phyloP scores from a whole-genome alignment of 2,113 vertebrate species.

The Jaculus jaculus region DNA sequence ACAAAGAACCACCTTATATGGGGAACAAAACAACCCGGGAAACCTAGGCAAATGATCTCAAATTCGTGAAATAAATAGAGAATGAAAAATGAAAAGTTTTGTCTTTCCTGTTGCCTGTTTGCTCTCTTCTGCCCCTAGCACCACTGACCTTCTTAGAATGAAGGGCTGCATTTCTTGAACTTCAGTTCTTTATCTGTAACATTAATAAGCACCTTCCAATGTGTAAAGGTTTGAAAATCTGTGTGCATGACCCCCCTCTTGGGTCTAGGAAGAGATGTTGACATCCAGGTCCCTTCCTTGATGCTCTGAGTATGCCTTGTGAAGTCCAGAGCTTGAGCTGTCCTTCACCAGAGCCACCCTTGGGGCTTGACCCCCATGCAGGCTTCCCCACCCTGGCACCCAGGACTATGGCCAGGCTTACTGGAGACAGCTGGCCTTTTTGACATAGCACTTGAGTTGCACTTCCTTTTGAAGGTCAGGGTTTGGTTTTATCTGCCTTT shows the following conservation, averaged over 20 bases:
- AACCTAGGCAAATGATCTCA: neutral
- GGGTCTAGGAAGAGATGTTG: neutral
- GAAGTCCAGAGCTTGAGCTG: neutral
- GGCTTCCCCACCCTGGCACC: too few species aligned
- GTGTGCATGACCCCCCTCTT: neutral
- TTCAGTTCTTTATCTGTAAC: neutral
- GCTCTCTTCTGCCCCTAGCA: neutral
- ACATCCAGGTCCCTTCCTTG: neutral
- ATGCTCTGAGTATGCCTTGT: neutral
- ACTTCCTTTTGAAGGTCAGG: constrained; percentile 28
- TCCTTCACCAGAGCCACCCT: neutral
- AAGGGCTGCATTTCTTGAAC: neutral
- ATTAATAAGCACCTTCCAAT: neutral
- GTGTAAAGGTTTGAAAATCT: neutral
- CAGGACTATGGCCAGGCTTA: neutral
- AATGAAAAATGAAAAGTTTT: neutral
- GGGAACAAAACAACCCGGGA: neutral
- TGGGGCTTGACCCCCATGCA: neutral
- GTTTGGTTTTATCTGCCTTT: constrained; percentile 30
- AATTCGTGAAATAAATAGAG: neutral
- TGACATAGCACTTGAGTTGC: constrained; percentile 16
- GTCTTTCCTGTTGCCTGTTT: neutral
- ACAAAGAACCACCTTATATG: neutral
- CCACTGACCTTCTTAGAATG: neutral
- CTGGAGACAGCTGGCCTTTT: neutral